Evolutionary conservation across 30 jellyfish, hydroid and myxozoan genomes (phyloP).

Genomic region (Aurelia coerulea): DNA sequence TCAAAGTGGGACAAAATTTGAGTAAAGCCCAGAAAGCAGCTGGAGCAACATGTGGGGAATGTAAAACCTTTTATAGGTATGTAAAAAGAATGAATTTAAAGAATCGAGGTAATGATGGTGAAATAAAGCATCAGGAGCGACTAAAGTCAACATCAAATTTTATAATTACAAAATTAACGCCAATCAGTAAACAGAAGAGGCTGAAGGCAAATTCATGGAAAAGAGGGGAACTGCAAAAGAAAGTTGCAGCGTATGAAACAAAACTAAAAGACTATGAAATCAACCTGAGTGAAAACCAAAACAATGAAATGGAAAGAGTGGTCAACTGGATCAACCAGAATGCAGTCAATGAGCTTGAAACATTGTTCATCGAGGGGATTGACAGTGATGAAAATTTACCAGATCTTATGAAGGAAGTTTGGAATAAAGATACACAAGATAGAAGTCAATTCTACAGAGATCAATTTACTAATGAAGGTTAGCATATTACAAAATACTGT

Average conservation of each 20-base stretch:
- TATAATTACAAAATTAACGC: constrained; percentile 30
- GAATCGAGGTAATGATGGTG: not conserved
- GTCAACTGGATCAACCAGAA: constrained; percentile 45
- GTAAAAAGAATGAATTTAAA: constrained; percentile 30
- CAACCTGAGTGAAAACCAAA: not conserved
- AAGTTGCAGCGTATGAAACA: not conserved
- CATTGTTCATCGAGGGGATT: constrained; percentile 18
- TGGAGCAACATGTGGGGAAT: constrained; percentile 50
- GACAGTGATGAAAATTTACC: not conserved
- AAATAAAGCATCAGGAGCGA: not conserved
- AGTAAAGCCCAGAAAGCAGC: constrained; percentile 33
- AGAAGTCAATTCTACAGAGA: constrained; percentile 44
- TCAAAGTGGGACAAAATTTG: constrained; percentile 23
- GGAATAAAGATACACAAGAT: constrained; percentile 49
- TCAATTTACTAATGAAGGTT: constrained; percentile 30
- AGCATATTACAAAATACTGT: not conserved
- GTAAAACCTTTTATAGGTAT: constrained; percentile 34
- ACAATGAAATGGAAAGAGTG: constrained; percentile 29
- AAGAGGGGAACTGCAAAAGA: constrained; percentile 6
- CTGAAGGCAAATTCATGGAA: constrained; percentile 16
- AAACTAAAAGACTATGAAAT: constrained; percentile 23
- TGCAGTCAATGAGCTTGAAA: constrained; percentile 32
- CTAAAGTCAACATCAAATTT: constrained; percentile 52
- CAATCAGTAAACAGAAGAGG: constrained; percentile 11
- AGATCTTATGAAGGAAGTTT: not conserved